Base-by-base conservation (phyloP, 2,888 invertebrate genomes). In the Thereva unica region DNA sequence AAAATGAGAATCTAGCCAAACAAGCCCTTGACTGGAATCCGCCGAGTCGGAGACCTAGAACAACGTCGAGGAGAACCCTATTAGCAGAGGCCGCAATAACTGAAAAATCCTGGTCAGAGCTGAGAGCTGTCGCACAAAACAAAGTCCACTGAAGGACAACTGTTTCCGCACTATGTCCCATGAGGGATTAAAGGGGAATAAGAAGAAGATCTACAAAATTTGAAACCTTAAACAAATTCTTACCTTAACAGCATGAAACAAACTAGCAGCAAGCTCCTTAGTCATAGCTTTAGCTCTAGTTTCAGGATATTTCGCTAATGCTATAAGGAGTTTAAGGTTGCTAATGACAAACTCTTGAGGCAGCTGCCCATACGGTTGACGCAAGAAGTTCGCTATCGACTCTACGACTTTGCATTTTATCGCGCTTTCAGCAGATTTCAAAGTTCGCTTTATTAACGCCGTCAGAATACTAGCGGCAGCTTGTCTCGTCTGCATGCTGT, bases 201-300 rank as follows among this genome's bases (percentile, higher is more conserved):
- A n/a, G n/a, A n/a, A n/a, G n/a, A n/a, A n/a, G n/a, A n/a, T 23
- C 23, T 23, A 23, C 23, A 23, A 23, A 23, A 2, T 23, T 23
- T 23, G 1, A 23, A 23, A 23, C 23, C 23, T 23, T 2, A 23
- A 23, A 23, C 23, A 23, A 23, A 23, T 42, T 4, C 10, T 47
- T 64, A 68, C 69, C 45, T 69, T 64, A 5, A 66, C 52, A 5
- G 69, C 69, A 10, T 6, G 5, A 5, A 64, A n/a, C 2, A 71
- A 59, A 4, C 37, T 38, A 34, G 47, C 9, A 0, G 67, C 55
- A 41, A 70, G 44, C 7, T 54, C 34, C 1, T 8, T 9, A 4
- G 47, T 49, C 68, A 70, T 68, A 34, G 65, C 10, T 47, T 45
- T 23, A 1, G 37, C 12, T 56, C 64, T 53, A 37, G 63, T 40